Evolutionary conservation across 2,113 vertebrate genomes (phyloP).

Genomic region (Odontesthes bonariensis): DNA sequence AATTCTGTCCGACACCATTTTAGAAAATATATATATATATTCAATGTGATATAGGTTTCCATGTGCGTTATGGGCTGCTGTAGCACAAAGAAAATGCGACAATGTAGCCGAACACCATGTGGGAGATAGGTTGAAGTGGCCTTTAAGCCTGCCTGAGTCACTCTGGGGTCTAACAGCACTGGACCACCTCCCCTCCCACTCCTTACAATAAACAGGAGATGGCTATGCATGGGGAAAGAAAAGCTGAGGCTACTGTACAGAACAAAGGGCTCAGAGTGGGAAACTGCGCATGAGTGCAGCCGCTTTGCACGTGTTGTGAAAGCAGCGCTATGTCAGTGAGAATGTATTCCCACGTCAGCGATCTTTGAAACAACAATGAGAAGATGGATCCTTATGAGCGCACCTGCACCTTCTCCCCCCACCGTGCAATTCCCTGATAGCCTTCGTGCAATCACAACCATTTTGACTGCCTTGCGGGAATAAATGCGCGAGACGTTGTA

Average conservation of each 20-base stretch:
- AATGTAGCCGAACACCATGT: background rate
- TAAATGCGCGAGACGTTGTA: background rate
- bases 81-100: constrained; percentile 3
- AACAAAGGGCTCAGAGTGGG: constrained; percentile 68
- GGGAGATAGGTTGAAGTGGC: constrained; percentile 30
- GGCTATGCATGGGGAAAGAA: constrained; percentile 40
- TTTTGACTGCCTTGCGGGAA: background rate
- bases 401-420: background rate
- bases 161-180: constrained; percentile 37
- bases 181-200: constrained; percentile 12
- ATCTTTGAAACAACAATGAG: background rate
- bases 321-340: constrained; percentile 40
- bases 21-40: too few relatives aligned
- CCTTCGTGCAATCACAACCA: background rate
- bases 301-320: constrained; percentile 43
- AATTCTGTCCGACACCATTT: too few relatives aligned
- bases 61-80: background rate
- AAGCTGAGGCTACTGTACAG: constrained; percentile 58
- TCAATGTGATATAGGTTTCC: background rate
- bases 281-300: constrained; percentile 61
- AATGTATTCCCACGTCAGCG: constrained; percentile 16
- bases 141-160: constrained; percentile 60
- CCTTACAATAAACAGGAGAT: constrained; percentile 28
- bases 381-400: background rate
- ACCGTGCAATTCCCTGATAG: background rate